phyloP scores from a whole-genome alignment of 2,113 vertebrate species.

The Neomonachus schauinslandi region DNA sequence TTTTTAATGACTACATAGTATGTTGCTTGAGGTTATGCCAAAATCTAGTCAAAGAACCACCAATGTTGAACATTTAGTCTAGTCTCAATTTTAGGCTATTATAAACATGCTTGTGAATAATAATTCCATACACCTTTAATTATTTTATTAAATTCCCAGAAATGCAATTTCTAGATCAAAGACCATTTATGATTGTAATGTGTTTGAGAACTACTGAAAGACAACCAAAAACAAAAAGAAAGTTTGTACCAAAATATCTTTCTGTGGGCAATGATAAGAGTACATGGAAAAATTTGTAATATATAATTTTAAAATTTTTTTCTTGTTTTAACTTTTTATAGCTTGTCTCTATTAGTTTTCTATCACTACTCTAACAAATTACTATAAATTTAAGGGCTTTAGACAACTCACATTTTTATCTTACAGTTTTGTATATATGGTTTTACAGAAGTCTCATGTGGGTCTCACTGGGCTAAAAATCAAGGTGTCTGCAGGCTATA shows the following conservation, averaged over 20 bases:
- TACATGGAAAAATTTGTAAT: background rate
- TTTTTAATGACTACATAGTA: background rate
- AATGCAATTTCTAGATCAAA: background rate
- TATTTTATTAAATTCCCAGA: conserved; percentile 19
- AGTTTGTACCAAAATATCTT: background rate
- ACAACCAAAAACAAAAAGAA: background rate
- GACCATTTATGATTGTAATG: background rate
- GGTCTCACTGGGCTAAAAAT: background rate
- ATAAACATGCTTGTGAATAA: background rate
- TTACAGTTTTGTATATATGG: background rate
- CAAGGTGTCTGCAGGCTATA: background rate
- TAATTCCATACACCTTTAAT: background rate
- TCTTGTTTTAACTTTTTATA: background rate
- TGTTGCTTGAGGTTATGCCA: background rate
- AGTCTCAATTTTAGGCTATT: background rate
- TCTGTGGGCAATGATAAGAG: background rate
- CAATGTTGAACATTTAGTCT: background rate
- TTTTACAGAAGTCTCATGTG: background rate
- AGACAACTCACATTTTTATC: background rate
- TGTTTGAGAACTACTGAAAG: conserved; percentile 12
- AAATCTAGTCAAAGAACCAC: background rate
- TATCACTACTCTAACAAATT: background rate
- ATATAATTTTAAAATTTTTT: background rate
- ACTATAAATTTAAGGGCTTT: background rate
- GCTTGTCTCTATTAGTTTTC: background rate